Conservation (phyloP, 1,140 invertebrate species). For the Heliconius himera region DNA sequence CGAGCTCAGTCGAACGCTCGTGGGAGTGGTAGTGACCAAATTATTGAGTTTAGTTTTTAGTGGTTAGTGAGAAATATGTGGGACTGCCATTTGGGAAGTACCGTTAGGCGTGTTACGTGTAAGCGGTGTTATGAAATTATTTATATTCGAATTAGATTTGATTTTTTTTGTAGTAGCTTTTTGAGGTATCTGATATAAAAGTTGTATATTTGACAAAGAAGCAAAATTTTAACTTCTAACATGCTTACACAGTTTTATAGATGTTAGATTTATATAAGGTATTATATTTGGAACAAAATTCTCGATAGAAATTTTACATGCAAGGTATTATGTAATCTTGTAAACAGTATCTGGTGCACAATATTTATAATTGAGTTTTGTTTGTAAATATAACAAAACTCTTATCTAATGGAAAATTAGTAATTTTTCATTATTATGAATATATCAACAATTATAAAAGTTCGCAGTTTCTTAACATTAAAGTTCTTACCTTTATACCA, state of each 20-base stretch:
- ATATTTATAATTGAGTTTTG: too few species aligned
- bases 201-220: background rate
- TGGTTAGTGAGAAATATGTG: background rate
- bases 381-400: too few species aligned
- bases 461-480: too few species aligned
- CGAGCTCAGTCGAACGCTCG: slow-evolving; percentile 47
- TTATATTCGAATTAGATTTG: background rate
- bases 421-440: background rate
- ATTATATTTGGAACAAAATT: too few species aligned
- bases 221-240: too few species aligned
- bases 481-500: background rate
- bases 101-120: background rate
- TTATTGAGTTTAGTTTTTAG: slow-evolving; percentile 12
- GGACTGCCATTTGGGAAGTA: slow-evolving; percentile 1
- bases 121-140: background rate
- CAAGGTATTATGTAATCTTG: too few species aligned
- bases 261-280: too few species aligned
- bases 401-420: too few species aligned
- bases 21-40: slow-evolving; percentile 40
- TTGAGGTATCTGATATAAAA: background rate
- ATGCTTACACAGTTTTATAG: too few species aligned
- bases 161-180: background rate
- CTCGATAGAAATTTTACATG: too few species aligned
- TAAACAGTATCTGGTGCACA: too few species aligned
- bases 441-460: background rate